These are phyloP conservation scores for Rhea pennata DNA, from an alignment of 2,113 vertebrate genomes.

Conservation along the genomic window DNA sequence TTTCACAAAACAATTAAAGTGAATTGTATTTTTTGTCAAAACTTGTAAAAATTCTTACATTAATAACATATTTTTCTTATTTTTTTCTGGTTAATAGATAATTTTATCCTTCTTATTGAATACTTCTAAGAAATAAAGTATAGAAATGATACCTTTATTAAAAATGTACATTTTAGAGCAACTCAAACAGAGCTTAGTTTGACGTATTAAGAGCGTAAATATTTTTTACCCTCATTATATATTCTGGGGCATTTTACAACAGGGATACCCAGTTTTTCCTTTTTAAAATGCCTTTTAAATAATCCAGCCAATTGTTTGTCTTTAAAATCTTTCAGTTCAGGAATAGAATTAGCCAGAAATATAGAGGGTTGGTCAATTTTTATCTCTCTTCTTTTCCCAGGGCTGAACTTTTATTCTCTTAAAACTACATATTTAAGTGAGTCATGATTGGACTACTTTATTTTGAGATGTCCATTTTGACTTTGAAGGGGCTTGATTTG, in stretches of 20 bases:
- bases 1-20: background rate
- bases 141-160: background rate
- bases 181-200: background rate
- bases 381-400: background rate
- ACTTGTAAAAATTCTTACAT: background rate
- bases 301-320: background rate
- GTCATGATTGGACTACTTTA: background rate
- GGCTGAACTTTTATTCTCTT: background rate
- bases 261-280: background rate
- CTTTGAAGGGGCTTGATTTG: background rate
- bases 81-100: background rate
- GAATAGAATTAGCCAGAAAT: background rate
- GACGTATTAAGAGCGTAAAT: background rate
- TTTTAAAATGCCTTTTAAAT: background rate
- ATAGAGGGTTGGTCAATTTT: background rate
- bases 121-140: background rate
- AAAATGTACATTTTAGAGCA: background rate
- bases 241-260: background rate
- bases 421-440: background rate
- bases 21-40: background rate
- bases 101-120: background rate
- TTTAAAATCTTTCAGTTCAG: background rate
- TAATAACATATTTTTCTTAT: background rate
- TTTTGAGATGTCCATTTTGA: background rate
- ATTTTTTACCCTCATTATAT: background rate